A percentile compares a stretch with the other conserved stretches of the same genome.
Evolutionary conservation across 2,113 vertebrate genomes (phyloP).

Genomic region (Puntigrus tetrazona): DNA sequence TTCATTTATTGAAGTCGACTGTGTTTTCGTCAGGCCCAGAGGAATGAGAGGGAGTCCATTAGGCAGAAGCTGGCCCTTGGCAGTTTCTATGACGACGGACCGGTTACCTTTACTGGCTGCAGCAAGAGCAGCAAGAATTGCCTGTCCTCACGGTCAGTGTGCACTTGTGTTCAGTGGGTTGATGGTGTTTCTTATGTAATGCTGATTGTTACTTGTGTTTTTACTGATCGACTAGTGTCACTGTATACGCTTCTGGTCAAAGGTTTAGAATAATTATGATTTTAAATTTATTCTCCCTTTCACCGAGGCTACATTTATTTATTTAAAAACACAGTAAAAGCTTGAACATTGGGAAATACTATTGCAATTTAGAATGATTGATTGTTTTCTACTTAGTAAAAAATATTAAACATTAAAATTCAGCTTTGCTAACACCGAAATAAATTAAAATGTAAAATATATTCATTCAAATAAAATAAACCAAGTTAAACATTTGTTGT

Average conservation of each 20-base stretch:
- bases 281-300: neutral
- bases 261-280: too few relatives aligned
- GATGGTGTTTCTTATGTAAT: neutral
- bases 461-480: too few relatives aligned
- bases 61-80: conserved; percentile 97
- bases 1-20: conserved; percentile 27
- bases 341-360: neutral
- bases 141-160: conserved; percentile 83
- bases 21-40: conserved; percentile 84
- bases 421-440: too few relatives aligned
- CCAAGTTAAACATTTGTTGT: too few relatives aligned
- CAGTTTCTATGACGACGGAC: conserved; percentile 98
- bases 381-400: neutral
- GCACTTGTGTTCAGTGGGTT: conserved; percentile 18
- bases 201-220: neutral
- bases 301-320: neutral
- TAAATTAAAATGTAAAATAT: too few relatives aligned
- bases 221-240: neutral
- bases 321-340: neutral
- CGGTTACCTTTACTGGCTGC: conserved; percentile 93
- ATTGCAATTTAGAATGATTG: too few relatives aligned
- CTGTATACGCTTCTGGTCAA: neutral
- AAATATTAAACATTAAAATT: too few relatives aligned
- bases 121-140: conserved; percentile 93
- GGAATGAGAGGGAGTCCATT: conserved; percentile 97